Conservation (phyloP, 2,113 vertebrate species). For the Aspiorhynchus laticeps region DNA sequence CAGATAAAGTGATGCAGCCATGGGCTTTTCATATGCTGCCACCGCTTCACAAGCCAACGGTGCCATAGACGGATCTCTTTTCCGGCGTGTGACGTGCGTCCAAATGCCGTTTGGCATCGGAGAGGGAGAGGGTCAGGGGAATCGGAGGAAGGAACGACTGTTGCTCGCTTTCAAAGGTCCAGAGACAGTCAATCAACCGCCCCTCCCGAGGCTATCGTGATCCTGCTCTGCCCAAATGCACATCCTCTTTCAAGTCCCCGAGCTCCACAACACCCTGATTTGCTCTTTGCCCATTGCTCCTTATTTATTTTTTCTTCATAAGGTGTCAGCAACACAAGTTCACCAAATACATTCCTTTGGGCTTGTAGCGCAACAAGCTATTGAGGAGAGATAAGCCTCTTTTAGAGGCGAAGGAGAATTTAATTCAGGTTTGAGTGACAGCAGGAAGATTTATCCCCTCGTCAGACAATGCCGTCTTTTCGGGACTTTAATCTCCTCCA, state of each 20-base stretch:
- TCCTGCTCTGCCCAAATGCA: constrained; percentile 72
- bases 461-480: constrained; percentile 94
- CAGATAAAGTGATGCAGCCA: constrained; percentile 68
- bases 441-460: constrained; percentile 98
- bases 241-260: constrained; percentile 74
- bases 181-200: constrained; percentile 62
- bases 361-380: constrained; percentile 93
- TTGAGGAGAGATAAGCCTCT: constrained; percentile 99
- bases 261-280: constrained; percentile 53
- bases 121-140: constrained; percentile 55
- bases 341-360: constrained; percentile 85
- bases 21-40: constrained; percentile 58
- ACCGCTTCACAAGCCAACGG: constrained; percentile 30
- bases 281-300: constrained; percentile 71
- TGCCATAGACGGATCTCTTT: constrained; percentile 57
- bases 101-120: constrained; percentile 59
- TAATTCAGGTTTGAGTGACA: constrained; percentile 99
- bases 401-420: constrained; percentile 95
- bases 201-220: constrained; percentile 54
- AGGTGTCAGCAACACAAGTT: constrained; percentile 87
- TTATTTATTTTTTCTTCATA: constrained; percentile 78
- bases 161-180: constrained; percentile 54
- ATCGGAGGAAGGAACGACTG: constrained; percentile 55
- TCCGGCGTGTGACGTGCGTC: constrained; percentile 53
- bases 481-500: constrained; percentile 95